Evolutionary conservation across 1,140 invertebrate genomes (phyloP).

Genomic region (Rhyzopertha dominica): DNA sequence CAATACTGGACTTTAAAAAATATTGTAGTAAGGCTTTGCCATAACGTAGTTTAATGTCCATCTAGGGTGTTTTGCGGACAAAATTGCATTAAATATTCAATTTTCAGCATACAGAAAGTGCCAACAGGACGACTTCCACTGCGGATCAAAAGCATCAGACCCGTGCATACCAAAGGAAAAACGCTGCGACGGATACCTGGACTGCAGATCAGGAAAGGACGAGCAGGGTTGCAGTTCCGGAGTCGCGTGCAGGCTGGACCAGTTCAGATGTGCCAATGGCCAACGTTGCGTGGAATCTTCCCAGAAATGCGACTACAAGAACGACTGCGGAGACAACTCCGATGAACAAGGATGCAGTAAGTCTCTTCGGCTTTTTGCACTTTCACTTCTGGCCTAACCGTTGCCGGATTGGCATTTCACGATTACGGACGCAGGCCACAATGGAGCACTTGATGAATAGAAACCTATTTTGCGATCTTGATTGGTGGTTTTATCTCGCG

Average conservation of each 20-base stretch:
- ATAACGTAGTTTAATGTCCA: too few relatives aligned
- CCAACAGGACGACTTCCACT: slow-evolving; percentile 76
- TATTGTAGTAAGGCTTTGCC: too few relatives aligned
- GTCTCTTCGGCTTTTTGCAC: slow-evolving; percentile 38
- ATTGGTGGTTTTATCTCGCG: too few relatives aligned
- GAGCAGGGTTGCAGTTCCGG: slow-evolving; percentile 71
- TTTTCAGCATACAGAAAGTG: slow-evolving; percentile 79
- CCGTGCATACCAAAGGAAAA: slow-evolving; percentile 82
- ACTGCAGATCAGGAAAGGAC: slow-evolving; percentile 82
- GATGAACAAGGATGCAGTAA: slow-evolving; percentile 83
- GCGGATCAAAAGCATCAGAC: slow-evolving; percentile 55
- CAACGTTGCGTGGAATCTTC: slow-evolving; percentile 76
- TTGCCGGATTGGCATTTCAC: not conserved
- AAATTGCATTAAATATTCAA: too few relatives aligned
- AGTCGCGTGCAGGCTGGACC: slow-evolving; percentile 74
- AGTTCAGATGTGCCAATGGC: slow-evolving; percentile 82
- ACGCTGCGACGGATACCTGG: slow-evolving; percentile 82
- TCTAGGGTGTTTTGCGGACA: too few relatives aligned
- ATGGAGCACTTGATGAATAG: too few relatives aligned
- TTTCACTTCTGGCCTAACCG: not conserved
- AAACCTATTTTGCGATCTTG: too few relatives aligned
- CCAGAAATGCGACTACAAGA: slow-evolving; percentile 81
- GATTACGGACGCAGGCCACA: too few relatives aligned
- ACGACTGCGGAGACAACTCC: slow-evolving; percentile 85
- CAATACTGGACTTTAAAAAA: too few relatives aligned